These are phyloP conservation scores for Drosophila infuscata DNA, from an alignment of 2,888 invertebrate genomes.

Conservation along the genomic window DNA sequence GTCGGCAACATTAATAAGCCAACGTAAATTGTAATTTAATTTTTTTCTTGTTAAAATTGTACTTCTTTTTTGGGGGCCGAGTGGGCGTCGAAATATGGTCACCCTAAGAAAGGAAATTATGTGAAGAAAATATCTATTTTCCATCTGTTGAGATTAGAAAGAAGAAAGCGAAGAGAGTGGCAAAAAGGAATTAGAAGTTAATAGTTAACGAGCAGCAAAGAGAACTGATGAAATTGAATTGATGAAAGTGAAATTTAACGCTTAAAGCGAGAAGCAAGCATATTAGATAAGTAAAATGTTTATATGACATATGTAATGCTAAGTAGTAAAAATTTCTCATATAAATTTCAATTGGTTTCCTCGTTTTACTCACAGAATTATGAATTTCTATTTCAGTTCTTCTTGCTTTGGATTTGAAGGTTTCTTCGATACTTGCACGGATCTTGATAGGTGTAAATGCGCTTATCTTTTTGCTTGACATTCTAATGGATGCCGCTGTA, in stretches of 20 bases:
- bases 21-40: constrained; percentile 41
- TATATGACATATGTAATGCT: no score
- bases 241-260: no score
- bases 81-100: constrained; percentile 3
- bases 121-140: neutral
- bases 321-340: neutral
- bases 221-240: no score
- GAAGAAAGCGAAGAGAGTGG: neutral
- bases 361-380: neutral
- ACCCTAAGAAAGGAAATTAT: neutral
- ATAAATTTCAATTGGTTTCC: neutral
- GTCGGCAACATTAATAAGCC: constrained; percentile 52
- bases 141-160: neutral
- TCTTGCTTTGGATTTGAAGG: neutral
- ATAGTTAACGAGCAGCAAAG: neutral
- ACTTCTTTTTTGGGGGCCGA: neutral
- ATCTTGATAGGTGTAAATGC: neutral
- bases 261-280: neutral
- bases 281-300: neutral
- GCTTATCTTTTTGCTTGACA: neutral
- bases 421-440: neutral
- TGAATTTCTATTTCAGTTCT: neutral
- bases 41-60: constrained; percentile 10
- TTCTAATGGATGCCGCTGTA: neutral
- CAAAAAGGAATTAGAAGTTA: neutral